Evolutionary conservation across 1,140 invertebrate species (phyloP), one percentile per base, ranked within the genome.

Genomic region (Diorhabda sublineata): DNA sequence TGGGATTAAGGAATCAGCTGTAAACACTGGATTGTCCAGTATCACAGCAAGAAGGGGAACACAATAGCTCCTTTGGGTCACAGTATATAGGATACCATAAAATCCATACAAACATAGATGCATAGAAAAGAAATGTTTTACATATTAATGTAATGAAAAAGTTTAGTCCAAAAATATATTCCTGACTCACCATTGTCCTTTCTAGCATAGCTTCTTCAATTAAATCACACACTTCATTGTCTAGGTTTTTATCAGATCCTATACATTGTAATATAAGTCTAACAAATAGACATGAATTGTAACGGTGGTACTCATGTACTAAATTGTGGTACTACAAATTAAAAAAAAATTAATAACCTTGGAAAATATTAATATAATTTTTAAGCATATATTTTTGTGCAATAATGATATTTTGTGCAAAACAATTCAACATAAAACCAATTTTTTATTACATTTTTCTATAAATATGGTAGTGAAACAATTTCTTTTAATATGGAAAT

Each of bases 191-290:
- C 62, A 69, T n/a, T 59, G 69, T 67, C 42, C 71, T 52, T 67
- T 87, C 83, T n/a, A 88, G 78, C 87, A 91, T 89, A n/a, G 80
- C 82, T 41, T 82, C 76, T 66, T 84, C 85, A 67, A 91, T 87
- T 68, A 79, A 81, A 69, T 89, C 85, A 75, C 85, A 90, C 0
- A 90, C 72, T 3, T 83, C 81, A 77, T 88, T 86, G 68, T 89
- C 87, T 7, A 91, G 84, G 56, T 82, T 80, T 5, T 87, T 87
- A 69, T 88, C 83, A 45, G 88, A 85, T 3, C 85, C 86, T 80
- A 91, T 83, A 52, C 84, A 83, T 61, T 83, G 83, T n/a, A 91
- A 77, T 8, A 90, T 71, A 62, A 85, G 83, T 72, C 87, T 85
- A 4, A 91, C 77, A 64, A 90, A 83, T 62, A 88, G 83, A 75